phyloP scores from a whole-genome alignment of 2,888 invertebrate species.

The Aleiodes leptofemur region DNA sequence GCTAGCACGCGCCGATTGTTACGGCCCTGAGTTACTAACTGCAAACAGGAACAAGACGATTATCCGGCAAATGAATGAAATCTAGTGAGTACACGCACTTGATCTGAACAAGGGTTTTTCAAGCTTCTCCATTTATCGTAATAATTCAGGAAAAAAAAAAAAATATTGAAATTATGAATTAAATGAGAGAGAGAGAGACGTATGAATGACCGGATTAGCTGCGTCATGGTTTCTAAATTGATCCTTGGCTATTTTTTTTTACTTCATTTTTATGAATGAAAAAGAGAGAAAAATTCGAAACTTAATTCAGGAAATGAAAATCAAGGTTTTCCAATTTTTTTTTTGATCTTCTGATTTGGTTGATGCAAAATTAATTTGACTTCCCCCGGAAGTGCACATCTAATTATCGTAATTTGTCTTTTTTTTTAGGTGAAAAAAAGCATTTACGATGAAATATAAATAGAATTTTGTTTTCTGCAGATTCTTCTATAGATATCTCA shows the following conservation, averaged over 20 bases:
- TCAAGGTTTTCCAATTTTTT: constrained; percentile 7
- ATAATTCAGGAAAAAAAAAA: constrained; percentile 7
- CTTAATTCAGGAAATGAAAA: constrained; percentile 11
- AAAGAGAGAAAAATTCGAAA: not conserved
- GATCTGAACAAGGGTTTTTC: constrained; percentile 9
- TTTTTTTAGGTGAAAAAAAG: no score
- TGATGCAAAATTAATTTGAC: not conserved
- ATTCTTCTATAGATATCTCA: no score
- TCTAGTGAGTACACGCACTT: constrained; percentile 59
- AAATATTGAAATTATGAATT: constrained; percentile 1
- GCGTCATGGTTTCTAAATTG: not conserved
- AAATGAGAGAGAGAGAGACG: not conserved
- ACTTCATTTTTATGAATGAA: not conserved
- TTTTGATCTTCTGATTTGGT: not conserved
- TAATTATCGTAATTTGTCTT: not conserved
- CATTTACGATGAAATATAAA: no score
- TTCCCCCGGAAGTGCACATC: constrained; percentile 5
- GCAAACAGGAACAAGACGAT: constrained; percentile 70
- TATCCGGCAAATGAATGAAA: constrained; percentile 69
- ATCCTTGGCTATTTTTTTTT: constrained; percentile 13
- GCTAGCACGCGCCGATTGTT: constrained; percentile 39
- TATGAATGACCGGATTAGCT: constrained; percentile 17
- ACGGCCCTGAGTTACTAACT: constrained; percentile 59
- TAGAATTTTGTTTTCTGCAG: no score
- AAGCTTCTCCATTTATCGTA: constrained; percentile 10